A percentile compares a stretch with the other conserved stretches of the same genome.
These are phyloP conservation scores for Acipenser ruthenus DNA, from an alignment of 2,797 vertebrate species.

Conservation along the genomic window DNA sequence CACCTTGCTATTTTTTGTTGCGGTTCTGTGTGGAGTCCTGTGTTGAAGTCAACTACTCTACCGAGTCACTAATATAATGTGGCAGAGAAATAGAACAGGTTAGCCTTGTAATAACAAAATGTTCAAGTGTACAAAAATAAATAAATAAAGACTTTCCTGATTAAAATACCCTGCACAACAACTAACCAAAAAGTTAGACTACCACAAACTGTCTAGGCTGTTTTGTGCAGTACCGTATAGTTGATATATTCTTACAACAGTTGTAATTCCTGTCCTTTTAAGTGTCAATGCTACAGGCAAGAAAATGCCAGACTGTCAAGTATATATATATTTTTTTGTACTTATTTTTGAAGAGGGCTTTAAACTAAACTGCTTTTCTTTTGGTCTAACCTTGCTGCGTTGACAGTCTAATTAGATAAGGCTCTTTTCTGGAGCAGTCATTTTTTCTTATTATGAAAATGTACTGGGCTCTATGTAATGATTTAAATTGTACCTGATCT, in stretches of 20 bases:
- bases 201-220: constrained; percentile 4
- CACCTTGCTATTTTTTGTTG: too few relatives aligned
- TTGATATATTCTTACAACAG: not conserved
- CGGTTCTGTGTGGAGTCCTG: too few relatives aligned
- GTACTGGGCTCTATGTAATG: too few relatives aligned
- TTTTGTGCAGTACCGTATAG: not conserved
- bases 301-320: not conserved
- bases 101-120: too few relatives aligned
- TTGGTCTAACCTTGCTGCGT: not conserved
- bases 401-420: not conserved
- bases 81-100: too few relatives aligned
- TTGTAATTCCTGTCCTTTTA: not conserved
- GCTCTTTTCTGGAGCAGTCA: not conserved
- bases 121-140: too few relatives aligned
- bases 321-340: not conserved
- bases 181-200: constrained; percentile 7
- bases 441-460: not conserved
- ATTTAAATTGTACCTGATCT: too few relatives aligned
- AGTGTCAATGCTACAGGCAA: not conserved
- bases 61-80: too few relatives aligned
- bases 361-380: not conserved
- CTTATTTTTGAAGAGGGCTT: too few relatives aligned
- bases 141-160: too few relatives aligned
- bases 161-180: constrained; percentile 1
- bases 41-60: too few relatives aligned